Evolutionary conservation across 1,140 invertebrate genomes (phyloP).

Genomic region (Diabrotica virgifera): DNA sequence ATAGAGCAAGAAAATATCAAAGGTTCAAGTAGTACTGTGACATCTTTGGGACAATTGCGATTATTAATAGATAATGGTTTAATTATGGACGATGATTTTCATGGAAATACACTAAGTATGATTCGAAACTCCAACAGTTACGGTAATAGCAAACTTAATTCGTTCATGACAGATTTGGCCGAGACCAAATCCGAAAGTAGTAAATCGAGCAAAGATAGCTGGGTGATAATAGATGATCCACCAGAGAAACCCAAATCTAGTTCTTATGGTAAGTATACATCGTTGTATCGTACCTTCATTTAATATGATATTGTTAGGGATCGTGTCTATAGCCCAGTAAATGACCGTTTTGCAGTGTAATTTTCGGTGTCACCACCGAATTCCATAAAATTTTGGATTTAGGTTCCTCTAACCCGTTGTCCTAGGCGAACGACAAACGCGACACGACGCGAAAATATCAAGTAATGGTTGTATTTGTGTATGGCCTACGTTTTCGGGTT

Average conservation of each 20-base stretch:
- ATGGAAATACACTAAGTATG: slow-evolving; percentile 54
- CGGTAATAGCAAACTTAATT: slow-evolving; percentile 25
- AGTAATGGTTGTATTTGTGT: too few species aligned
- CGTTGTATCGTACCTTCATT: too few species aligned
- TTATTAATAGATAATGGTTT: slow-evolving; percentile 40
- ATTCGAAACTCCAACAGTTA: slow-evolving; percentile 41
- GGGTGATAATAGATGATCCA: slow-evolving; percentile 46
- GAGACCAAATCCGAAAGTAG: slow-evolving; percentile 5
- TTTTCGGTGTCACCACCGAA: too few species aligned
- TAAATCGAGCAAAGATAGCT: slow-evolving; percentile 36
- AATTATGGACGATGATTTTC: slow-evolving; percentile 50
- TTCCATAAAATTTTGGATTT: too few species aligned
- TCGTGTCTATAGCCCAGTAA: too few species aligned
- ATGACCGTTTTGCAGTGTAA: too few species aligned
- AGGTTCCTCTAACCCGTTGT: too few species aligned
- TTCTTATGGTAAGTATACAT: slow-evolving; percentile 5
- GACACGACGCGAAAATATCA: too few species aligned
- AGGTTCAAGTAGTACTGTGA: slow-evolving; percentile 35
- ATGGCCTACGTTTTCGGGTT: too few species aligned
- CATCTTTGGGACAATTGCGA: slow-evolving; percentile 42
- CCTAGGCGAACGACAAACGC: too few species aligned
- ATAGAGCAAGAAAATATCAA: slow-evolving; percentile 79
- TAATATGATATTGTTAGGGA: too few species aligned
- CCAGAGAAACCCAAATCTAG: slow-evolving; percentile 31
- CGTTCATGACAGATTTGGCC: slow-evolving; percentile 20